Percentiles rank a stretch among this genome's conserved stretches.
phyloP scores from a whole-genome alignment of 2,888 invertebrate species.

The Dendrolimus houi region DNA sequence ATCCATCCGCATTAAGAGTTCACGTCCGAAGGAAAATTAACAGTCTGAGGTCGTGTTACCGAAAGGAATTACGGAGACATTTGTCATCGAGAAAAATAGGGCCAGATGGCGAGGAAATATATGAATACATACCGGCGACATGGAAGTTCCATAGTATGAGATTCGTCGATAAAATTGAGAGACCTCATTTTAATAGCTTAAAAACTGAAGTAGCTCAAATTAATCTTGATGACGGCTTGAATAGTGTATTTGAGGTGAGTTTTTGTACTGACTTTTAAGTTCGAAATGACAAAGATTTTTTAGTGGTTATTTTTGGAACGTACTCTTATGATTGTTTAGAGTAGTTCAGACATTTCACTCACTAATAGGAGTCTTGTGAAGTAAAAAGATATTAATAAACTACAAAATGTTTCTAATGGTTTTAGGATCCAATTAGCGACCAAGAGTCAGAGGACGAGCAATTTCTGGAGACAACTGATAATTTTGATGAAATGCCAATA shows the following conservation, averaged over 20 bases:
- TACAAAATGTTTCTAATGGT: not conserved
- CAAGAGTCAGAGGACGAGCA: not conserved
- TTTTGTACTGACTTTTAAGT: not conserved
- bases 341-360: too few species aligned
- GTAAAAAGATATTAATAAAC: too few species aligned
- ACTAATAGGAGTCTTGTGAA: too few species aligned
- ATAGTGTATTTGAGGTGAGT: slow-evolving; percentile 16
- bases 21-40: slow-evolving; percentile 33
- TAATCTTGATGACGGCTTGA: slow-evolving; percentile 9
- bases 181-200: slow-evolving; percentile 3
- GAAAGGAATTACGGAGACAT: slow-evolving; percentile 24
- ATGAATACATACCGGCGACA: slow-evolving; percentile 20
- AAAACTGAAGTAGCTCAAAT: slow-evolving; percentile 11
- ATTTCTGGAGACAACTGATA: not conserved
- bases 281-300: too few species aligned
- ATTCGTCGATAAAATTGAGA: slow-evolving; percentile 20
- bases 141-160: slow-evolving; percentile 30
- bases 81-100: slow-evolving; percentile 20
- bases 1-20: slow-evolving; percentile 19
- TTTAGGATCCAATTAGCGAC: not conserved
- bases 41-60: slow-evolving; percentile 27
- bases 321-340: too few species aligned
- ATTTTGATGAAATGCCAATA: not conserved
- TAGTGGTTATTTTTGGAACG: too few species aligned
- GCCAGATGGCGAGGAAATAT: slow-evolving; percentile 22